phyloP scores from a whole-genome alignment of 1,140 invertebrate species.

The Araneus ventricosus region DNA sequence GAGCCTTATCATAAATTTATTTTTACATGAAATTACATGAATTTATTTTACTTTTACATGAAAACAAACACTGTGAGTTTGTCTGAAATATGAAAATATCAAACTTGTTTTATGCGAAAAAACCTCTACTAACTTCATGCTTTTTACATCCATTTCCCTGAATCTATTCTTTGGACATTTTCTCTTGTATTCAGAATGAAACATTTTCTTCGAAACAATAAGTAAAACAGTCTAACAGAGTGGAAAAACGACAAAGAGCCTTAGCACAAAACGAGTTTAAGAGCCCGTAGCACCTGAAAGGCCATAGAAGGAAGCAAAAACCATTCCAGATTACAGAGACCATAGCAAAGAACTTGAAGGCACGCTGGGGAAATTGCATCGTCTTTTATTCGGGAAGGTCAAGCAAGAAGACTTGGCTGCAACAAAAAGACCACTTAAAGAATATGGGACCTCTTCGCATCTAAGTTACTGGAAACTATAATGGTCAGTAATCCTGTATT shows the following conservation, averaged over 20 bases:
- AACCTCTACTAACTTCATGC: too few species aligned
- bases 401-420: not conserved
- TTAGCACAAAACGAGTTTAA: not conserved
- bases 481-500: constrained; percentile 18
- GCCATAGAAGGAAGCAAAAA: not conserved
- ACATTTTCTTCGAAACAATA: not conserved
- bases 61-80: too few species aligned
- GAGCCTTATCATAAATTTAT: too few species aligned
- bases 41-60: too few species aligned
- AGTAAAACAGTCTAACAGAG: not conserved
- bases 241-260: not conserved
- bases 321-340: constrained; percentile 11
- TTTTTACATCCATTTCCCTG: too few species aligned
- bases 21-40: too few species aligned
- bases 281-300: not conserved
- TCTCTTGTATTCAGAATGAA: not conserved
- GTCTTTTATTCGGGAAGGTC: not conserved
- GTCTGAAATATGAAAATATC: too few species aligned
- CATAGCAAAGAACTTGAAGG: not conserved
- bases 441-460: constrained; percentile 11
- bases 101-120: too few species aligned
- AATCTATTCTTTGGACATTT: not conserved
- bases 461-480: constrained; percentile 32
- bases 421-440: constrained; percentile 30
- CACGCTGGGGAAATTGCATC: not conserved